Evolutionary conservation across 2,888 invertebrate genomes (phyloP), one percentile per base, ranked within the genome.

Genomic region (Apotomis turbidana): DNA sequence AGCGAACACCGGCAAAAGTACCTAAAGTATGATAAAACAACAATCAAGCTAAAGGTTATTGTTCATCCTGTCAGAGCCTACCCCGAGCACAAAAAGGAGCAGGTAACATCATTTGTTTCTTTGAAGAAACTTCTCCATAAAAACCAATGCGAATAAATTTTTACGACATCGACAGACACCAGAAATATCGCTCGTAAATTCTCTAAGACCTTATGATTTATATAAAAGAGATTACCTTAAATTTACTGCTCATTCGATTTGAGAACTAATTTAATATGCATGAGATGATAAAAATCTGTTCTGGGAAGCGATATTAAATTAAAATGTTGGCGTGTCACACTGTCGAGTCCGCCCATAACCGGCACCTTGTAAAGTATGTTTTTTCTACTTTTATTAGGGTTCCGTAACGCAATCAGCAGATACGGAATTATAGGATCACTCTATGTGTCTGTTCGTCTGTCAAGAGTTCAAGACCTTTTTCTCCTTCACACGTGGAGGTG

Each of bases 221-320:
- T 73, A 57, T 68, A 51, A 68, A 70, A 46, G 73, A 77, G 63
- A 68, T 74, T 73, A 73, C 49, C 10, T 9, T 9, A 74, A 84
- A 85, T 86, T 84, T 83, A 86, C 79, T 77, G 78, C 73, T 76
- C 75, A 72, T 81, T 80, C 74, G 78, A 77, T 81, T 83, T 81
- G 76, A 71, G 63, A 82, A 75, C 78, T 77, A 82, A 83, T 86
- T 82, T 83, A 86, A 84, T 86, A 87, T 87, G 86, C 84, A 85
- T 86, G 79, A 83, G 83, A 78, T 79, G 83, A 85, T 87, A 85
- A 82, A 82, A 87, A 85, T 86, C 83, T 68, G 74, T 85, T 85
- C 85, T 74, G 71, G 80, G 86, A 83, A 86, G 75, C 75, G 75
- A 74, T 70, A 78, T 75, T 76, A 78, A 76, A 79, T 80, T 80